Evolutionary conservation across 2,797 vertebrate species (phyloP).

Genomic region (Cynodonichthys magdalenae): DNA sequence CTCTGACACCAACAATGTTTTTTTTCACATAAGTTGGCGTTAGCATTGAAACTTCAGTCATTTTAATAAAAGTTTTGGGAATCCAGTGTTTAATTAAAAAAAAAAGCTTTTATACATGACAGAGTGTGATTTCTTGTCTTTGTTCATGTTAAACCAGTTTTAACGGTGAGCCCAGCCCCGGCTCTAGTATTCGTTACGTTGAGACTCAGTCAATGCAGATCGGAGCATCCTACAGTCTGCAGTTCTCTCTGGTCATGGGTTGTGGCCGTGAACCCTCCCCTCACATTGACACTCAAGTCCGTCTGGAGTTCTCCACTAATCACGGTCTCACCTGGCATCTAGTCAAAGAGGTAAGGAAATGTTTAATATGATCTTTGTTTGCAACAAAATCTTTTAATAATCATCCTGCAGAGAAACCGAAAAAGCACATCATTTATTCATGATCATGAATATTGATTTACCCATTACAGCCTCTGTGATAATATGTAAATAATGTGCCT

Average conservation of each 20-base stretch:
- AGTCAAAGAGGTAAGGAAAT: constrained; percentile 90
- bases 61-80: not conserved
- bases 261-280: constrained; percentile 90
- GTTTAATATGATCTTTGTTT: constrained; percentile 14
- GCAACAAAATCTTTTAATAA: constrained; percentile 38
- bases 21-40: not conserved
- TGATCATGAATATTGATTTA: constrained; percentile 71
- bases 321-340: constrained; percentile 98
- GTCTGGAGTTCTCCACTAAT: constrained; percentile 97
- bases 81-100: too few relatives aligned
- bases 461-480: constrained; percentile 51
- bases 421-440: constrained; percentile 60
- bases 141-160: constrained; percentile 82
- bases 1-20: not conserved
- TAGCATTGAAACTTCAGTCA: not conserved
- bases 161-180: constrained; percentile 92
- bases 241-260: constrained; percentile 97
- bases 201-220: constrained; percentile 99
- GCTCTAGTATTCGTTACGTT: constrained; percentile 95
- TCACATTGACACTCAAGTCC: constrained; percentile 96
- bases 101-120: too few relatives aligned
- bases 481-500: constrained; percentile 68
- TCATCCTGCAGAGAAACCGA: constrained; percentile 30
- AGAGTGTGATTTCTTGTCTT: constrained; percentile 2
- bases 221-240: constrained; percentile 95